phyloP scores from a whole-genome alignment of 2,888 invertebrate species.

The Idaea dimidiata region DNA sequence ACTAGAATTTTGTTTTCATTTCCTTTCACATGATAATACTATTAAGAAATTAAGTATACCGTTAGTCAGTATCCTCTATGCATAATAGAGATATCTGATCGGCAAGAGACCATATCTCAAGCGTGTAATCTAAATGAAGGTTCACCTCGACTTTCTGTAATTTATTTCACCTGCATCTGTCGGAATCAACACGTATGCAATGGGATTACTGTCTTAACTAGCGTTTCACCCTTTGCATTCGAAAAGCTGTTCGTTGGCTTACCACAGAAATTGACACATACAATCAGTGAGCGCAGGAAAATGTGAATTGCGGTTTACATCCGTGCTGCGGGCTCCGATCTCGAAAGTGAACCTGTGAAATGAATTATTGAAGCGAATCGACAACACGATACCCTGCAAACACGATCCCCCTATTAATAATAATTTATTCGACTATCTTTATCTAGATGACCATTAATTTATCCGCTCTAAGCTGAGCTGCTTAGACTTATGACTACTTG shows the following conservation, averaged over 20 bases:
- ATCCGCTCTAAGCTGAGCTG: conserved; percentile 22
- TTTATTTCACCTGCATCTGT: conserved; percentile 44
- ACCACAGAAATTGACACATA: conserved; percentile 31
- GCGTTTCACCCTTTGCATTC: conserved; percentile 49
- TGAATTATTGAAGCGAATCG: conserved; percentile 72
- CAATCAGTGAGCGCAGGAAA: conserved; percentile 51
- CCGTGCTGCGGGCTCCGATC: conserved; percentile 57
- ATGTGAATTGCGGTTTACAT: conserved; percentile 62
- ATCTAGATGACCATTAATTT: conserved; percentile 32
- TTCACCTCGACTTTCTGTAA: conserved; percentile 39
- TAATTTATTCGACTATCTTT: conserved; percentile 35
- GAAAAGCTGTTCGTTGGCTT: conserved; percentile 33
- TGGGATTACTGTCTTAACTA: conserved; percentile 36
- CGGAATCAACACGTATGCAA: conserved; percentile 51
- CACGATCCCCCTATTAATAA: conserved; percentile 48
- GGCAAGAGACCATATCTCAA: conserved; percentile 34
- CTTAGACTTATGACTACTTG: conserved; percentile 7
- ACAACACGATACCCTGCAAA: conserved; percentile 61
- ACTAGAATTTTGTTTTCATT: not conserved
- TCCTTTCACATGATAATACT: not conserved
- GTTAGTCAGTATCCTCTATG: conserved; percentile 46
- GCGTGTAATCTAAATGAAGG: conserved; percentile 37
- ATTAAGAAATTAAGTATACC: no score
- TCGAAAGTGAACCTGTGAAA: conserved; percentile 76
- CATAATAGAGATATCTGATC: conserved; percentile 48